Conservation (phyloP, 2,113 vertebrate genomes). For the Takifugu bimaculatus region DNA sequence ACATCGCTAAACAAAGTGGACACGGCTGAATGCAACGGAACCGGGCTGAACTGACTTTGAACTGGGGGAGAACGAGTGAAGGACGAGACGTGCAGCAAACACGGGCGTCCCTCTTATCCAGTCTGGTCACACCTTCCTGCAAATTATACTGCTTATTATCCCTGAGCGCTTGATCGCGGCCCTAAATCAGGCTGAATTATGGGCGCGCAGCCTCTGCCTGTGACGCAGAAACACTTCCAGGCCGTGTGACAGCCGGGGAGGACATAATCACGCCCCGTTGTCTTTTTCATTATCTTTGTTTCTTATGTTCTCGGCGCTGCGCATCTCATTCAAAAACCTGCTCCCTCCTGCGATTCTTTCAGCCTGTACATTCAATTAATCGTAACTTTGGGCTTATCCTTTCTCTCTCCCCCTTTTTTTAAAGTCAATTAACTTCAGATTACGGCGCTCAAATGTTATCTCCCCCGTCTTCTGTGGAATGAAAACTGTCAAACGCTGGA, state of each 20-base stretch:
- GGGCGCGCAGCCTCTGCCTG: slow-evolving; percentile 49
- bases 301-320: slow-evolving; percentile 8
- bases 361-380: slow-evolving; percentile 32
- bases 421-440: no score
- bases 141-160: slow-evolving; percentile 72
- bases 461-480: no score
- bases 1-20: slow-evolving; percentile 24
- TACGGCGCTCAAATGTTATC: no score
- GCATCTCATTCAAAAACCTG: slow-evolving; percentile 2
- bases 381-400: not conserved
- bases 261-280: slow-evolving; percentile 34
- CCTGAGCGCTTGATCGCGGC: slow-evolving; percentile 55
- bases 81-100: slow-evolving; percentile 23
- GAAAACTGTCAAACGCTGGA: no score
- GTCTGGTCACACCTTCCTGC: slow-evolving; percentile 63
- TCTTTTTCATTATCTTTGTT: slow-evolving; percentile 3
- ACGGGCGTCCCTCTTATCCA: slow-evolving; percentile 40
- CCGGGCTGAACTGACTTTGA: slow-evolving; percentile 23
- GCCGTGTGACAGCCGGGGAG: slow-evolving; percentile 45
- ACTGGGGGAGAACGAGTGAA: slow-evolving; percentile 7
- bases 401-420: no score
- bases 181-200: slow-evolving; percentile 67
- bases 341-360: slow-evolving; percentile 20
- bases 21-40: slow-evolving; percentile 11
- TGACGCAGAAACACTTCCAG: slow-evolving; percentile 37